phyloP scores from a whole-genome alignment of 2,888 invertebrate genomes.

The Ichneumoninae sp. region DNA sequence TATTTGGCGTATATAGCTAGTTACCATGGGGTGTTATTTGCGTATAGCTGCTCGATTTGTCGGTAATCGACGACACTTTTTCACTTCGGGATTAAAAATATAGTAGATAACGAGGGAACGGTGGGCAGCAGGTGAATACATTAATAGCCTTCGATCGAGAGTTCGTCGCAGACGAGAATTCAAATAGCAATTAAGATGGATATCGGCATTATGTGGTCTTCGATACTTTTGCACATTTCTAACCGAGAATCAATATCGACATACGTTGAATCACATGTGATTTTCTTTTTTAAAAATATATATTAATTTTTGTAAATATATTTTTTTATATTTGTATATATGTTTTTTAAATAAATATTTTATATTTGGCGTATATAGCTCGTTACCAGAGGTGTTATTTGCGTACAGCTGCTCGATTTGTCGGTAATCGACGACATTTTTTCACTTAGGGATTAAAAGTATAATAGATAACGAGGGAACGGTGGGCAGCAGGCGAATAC shows the following conservation, averaged over 20 bases:
- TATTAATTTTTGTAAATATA: too few species aligned
- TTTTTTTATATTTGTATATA: too few species aligned
- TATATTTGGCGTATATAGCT: background rate
- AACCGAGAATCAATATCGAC: background rate
- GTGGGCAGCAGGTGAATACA: conserved; percentile 40
- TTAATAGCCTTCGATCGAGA: conserved; percentile 74
- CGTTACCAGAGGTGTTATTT: too few species aligned
- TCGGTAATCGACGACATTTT: background rate
- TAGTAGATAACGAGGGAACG: conserved; percentile 2
- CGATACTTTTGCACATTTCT: background rate
- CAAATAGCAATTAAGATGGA: conserved; percentile 76
- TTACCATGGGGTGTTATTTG: too few species aligned
- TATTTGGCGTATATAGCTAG: background rate
- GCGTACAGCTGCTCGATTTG: background rate
- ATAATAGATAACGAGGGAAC: conserved; percentile 3
- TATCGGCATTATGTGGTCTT: background rate
- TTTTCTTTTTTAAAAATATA: background rate
- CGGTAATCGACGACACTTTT: background rate
- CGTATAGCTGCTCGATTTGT: background rate
- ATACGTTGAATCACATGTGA: background rate
- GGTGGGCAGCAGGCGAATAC: conserved; percentile 33
- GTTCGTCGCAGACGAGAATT: conserved; percentile 76
- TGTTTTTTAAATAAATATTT: background rate
- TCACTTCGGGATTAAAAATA: background rate
- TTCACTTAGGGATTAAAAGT: background rate